A percentile compares a stretch with the other conserved stretches of the same genome.
phyloP scores from a whole-genome alignment of 2,888 invertebrate genomes.

The Dolichomitus sp. region DNA sequence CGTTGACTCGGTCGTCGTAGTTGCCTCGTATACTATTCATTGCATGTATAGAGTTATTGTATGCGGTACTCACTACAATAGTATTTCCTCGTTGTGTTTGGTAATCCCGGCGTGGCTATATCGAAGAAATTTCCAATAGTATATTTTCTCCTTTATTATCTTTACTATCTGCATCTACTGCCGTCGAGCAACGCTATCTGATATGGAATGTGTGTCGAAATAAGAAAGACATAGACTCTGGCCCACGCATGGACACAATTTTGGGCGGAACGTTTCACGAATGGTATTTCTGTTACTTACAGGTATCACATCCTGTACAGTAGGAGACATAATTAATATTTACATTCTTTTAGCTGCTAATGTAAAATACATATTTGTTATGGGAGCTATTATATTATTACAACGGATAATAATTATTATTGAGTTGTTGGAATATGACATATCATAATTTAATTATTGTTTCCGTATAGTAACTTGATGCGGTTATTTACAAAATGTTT shows the following conservation, averaged over 20 bases:
- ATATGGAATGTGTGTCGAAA: slow-evolving; percentile 20
- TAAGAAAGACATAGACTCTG: slow-evolving; percentile 16
- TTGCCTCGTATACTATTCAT: neutral
- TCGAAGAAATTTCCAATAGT: slow-evolving; percentile 15
- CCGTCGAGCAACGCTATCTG: neutral
- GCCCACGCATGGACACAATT: neutral
- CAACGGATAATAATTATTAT: no score
- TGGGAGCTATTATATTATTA: neutral
- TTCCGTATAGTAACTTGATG: no score
- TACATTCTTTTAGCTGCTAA: neutral
- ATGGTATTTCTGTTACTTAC: slow-evolving; percentile 34
- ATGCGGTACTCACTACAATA: neutral
- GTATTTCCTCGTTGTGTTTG: neutral
- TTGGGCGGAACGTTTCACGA: slow-evolving; percentile 43
- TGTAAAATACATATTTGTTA: neutral
- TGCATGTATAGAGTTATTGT: neutral
- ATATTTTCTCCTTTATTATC: slow-evolving; percentile 12
- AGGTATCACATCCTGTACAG: slow-evolving; percentile 2
- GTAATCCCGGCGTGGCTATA: neutral
- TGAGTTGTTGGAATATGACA: no score
- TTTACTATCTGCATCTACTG: neutral
- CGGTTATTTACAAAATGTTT: no score
- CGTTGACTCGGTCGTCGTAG: slow-evolving; percentile 33
- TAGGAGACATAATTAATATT: neutral
- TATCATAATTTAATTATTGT: no score